A percentile compares a stretch with the other conserved stretches of the same genome.
Conservation (phyloP, 2,113 vertebrate genomes). For the Takifugu bimaculatus region DNA sequence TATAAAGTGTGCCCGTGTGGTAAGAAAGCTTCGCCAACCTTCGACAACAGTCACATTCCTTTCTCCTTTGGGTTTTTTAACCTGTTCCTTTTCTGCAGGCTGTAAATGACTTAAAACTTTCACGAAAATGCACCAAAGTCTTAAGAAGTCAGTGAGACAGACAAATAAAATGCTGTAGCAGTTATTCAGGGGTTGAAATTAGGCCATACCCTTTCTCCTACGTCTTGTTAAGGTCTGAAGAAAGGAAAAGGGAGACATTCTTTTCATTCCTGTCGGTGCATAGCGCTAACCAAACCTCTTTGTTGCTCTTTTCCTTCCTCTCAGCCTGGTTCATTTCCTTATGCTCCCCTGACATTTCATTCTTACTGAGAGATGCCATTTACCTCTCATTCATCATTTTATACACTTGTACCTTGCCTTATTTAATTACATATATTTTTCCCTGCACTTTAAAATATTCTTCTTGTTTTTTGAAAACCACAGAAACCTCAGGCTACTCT, state of each 20-base stretch:
- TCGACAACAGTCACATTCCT: constrained; percentile 30
- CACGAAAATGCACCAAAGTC: constrained; percentile 25
- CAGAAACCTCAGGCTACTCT: constrained; percentile 22
- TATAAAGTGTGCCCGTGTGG: constrained; percentile 3
- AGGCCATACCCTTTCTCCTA: neutral
- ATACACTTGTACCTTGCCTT: constrained; percentile 20
- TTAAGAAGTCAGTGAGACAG: constrained; percentile 32
- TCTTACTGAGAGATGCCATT: neutral
- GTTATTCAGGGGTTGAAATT: neutral
- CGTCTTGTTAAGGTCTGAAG: neutral
- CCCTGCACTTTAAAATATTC: constrained; percentile 15
- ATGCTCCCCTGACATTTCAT: constrained; percentile 10
- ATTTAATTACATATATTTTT: constrained; percentile 29
- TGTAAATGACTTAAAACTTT: constrained; percentile 29
- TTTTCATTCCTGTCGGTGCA: constrained; percentile 42
- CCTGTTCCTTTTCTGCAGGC: constrained; percentile 17
- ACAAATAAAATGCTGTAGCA: neutral
- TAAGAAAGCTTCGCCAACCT: constrained; percentile 23
- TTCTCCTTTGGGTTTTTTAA: constrained; percentile 3
- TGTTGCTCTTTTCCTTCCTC: constrained; percentile 39
- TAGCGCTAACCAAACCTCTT: constrained; percentile 27
- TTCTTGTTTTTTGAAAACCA: constrained; percentile 24
- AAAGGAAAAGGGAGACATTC: constrained; percentile 28
- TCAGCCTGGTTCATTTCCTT: constrained; percentile 14
- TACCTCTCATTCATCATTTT: constrained; percentile 35